Evolutionary conservation across 1,140 invertebrate species (phyloP).

Genomic region (Brachionus rotundiformis): DNA sequence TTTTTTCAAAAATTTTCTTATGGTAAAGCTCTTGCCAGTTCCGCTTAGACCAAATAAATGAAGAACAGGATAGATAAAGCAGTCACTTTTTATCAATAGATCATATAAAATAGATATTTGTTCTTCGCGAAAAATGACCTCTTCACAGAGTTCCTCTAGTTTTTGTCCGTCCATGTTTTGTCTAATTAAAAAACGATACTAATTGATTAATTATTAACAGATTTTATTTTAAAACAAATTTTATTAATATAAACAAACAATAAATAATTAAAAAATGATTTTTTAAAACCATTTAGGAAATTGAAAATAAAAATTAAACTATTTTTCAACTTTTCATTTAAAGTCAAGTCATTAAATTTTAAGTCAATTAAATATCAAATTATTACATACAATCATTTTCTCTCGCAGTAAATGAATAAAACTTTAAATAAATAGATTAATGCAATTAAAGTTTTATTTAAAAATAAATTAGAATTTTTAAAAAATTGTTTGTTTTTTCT

Average conservation of each 20-base stretch:
- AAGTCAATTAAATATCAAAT: neutral
- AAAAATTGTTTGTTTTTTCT: neutral
- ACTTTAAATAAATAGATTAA: neutral
- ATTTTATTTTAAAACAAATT: too few species aligned
- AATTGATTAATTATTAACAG: too few species aligned
- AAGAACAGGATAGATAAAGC: slow-evolving; percentile 11
- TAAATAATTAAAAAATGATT: too few species aligned
- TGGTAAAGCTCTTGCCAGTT: slow-evolving; percentile 23
- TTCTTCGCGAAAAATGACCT: neutral
- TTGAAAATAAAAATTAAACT: neutral
- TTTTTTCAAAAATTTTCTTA: slow-evolving; percentile 48
- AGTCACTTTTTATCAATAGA: slow-evolving; percentile 4
- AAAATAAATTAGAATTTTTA: neutral
- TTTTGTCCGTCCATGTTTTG: slow-evolving; percentile 19
- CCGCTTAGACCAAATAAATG: slow-evolving; percentile 43
- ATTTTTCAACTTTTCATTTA: neutral
- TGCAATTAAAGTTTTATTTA: slow-evolving; percentile 10
- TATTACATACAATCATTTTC: neutral
- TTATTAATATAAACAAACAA: too few species aligned
- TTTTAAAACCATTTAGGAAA: neutral
- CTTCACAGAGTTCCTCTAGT: neutral
- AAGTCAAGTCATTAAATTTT: neutral
- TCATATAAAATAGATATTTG: slow-evolving; percentile 37
- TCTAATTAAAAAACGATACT: too few species aligned
- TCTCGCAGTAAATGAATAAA: neutral